phyloP scores from a whole-genome alignment of 2,113 vertebrate species.

The Lophotis ruficrista region DNA sequence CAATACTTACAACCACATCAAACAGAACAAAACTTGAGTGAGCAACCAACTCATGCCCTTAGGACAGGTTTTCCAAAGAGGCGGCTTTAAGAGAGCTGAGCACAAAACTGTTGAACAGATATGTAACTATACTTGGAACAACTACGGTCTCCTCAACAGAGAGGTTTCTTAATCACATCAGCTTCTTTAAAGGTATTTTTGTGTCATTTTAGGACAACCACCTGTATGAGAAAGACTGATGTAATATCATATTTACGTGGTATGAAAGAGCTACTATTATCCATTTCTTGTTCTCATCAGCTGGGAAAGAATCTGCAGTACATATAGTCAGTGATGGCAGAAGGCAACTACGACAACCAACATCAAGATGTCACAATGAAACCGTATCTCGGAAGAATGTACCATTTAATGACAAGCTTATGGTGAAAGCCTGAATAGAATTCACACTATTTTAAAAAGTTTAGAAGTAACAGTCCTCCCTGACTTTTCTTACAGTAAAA shows the following conservation, averaged over 20 bases:
- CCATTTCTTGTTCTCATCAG: neutral
- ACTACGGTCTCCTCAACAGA: neutral
- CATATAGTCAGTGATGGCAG: fast-evolving
- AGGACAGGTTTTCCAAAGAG: neutral
- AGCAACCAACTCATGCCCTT: constrained; percentile 9
- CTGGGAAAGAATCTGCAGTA: neutral
- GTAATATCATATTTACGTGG: fast-evolving
- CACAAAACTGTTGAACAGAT: neutral
- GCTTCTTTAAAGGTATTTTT: neutral
- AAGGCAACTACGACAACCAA: neutral
- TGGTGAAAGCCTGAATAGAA: neutral
- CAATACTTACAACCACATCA: constrained; percentile 46
- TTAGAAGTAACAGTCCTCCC: neutral
- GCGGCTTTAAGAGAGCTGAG: neutral
- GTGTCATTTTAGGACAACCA: neutral
- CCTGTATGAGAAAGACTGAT: neutral
- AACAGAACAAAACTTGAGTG: neutral
- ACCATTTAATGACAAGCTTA: neutral
- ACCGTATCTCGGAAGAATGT: neutral
- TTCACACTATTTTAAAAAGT: neutral
- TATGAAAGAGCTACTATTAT: neutral
- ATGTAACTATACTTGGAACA: neutral
- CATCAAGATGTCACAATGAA: neutral
- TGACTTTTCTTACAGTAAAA: neutral
- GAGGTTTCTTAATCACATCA: neutral